A percentile compares a stretch with the other conserved stretches of the same genome.
Evolutionary conservation across 2,113 vertebrate species (phyloP).

Genomic region (Arothron firmamentum): DNA sequence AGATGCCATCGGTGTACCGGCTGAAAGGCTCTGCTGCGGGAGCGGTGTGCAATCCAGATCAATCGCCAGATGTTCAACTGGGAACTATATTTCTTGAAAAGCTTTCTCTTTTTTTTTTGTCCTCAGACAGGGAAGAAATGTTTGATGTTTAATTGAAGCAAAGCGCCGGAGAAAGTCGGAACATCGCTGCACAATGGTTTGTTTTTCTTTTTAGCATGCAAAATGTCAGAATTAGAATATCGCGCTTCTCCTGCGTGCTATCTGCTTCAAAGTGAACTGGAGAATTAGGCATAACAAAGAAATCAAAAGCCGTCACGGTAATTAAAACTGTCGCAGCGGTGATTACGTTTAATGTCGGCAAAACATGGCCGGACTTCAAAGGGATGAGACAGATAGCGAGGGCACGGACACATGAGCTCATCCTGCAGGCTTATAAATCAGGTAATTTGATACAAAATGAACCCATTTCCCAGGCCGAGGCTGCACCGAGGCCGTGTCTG

Average conservation of each 20-base stretch:
- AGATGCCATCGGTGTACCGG: constrained; percentile 5
- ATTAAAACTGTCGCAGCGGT: constrained; percentile 51
- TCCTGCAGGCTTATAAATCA: constrained; percentile 45
- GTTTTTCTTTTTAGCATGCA: constrained; percentile 21
- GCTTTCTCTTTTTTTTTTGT: background rate
- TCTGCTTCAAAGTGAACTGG: constrained; percentile 45
- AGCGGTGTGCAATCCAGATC: constrained; percentile 1
- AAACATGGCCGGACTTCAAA: constrained; percentile 49
- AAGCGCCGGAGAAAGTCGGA: constrained; percentile 9
- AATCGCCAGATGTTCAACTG: background rate
- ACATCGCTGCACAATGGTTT: constrained; percentile 31
- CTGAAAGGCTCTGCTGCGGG: background rate
- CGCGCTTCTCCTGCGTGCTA: constrained; percentile 14
- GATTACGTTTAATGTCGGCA: constrained; percentile 47
- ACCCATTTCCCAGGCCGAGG: constrained; percentile 44
- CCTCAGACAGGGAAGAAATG: background rate
- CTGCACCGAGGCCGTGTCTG: constrained; percentile 53
- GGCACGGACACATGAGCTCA: constrained; percentile 29
- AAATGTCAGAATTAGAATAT: constrained; percentile 66
- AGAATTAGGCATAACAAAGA: constrained; percentile 26
- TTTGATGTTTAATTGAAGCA: constrained; percentile 18
- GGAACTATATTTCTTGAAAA: background rate
- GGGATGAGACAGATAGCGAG: constrained; percentile 29
- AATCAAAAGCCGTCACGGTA: constrained; percentile 28
- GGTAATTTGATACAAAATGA: constrained; percentile 59